Percentiles rank a stretch among this genome's conserved stretches.
phyloP scores from a whole-genome alignment of 2,113 vertebrate genomes.

The Myiopsitta monachus region DNA sequence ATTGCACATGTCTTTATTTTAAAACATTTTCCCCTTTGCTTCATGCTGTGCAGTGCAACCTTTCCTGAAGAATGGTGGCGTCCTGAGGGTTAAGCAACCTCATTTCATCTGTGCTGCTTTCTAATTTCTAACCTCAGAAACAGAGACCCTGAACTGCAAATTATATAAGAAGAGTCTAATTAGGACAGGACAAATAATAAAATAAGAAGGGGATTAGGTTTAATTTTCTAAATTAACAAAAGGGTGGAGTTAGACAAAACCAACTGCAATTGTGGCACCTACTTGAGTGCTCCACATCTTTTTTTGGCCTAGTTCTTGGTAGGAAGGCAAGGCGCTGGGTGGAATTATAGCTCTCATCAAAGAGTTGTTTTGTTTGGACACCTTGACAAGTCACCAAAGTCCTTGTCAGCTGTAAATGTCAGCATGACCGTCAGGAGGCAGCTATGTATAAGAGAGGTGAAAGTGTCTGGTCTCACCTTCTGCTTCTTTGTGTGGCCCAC shows the following conservation, averaged over 20 bases:
- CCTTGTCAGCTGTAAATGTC: slow-evolving; percentile 8
- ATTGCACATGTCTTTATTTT: not conserved
- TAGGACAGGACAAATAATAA: not conserved
- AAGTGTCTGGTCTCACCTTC: not conserved
- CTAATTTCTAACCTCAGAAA: slow-evolving; percentile 19
- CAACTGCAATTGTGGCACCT: not conserved
- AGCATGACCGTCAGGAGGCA: not conserved
- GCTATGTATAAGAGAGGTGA: not conserved
- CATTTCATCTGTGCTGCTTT: not conserved
- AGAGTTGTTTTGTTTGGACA: not conserved
- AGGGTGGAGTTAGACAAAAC: not conserved
- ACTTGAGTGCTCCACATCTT: not conserved
- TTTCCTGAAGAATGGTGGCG: not conserved
- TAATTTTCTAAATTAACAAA: not conserved
- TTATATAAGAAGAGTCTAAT: slow-evolving; percentile 25
- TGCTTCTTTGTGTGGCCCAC: not conserved
- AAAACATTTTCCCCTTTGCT: not conserved
- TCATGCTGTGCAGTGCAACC: not conserved
- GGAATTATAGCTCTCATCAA: not conserved
- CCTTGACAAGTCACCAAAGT: not conserved
- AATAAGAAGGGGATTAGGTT: not conserved
- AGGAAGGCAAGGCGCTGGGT: not conserved
- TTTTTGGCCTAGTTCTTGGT: not conserved
- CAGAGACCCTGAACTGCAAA: not conserved
- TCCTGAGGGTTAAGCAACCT: slow-evolving; percentile 7